phyloP scores from a whole-genome alignment of 2,113 vertebrate species.

The Esox niger region DNA sequence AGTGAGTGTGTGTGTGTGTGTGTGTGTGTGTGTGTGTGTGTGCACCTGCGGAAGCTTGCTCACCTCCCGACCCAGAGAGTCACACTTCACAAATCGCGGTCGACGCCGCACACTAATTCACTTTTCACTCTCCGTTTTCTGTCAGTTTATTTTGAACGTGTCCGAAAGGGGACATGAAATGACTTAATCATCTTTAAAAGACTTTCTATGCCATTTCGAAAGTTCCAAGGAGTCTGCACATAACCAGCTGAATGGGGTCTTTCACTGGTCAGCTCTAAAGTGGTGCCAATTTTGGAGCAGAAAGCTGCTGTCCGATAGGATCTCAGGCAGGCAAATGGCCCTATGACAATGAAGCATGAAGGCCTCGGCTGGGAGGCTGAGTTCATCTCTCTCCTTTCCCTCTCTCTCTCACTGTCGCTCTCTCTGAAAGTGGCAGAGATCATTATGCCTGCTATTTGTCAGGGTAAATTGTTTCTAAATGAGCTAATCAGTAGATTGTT shows the following conservation, averaged over 20 bases:
- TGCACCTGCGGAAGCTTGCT: slow-evolving; percentile 5
- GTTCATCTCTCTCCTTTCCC: slow-evolving; percentile 11
- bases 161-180: slow-evolving; percentile 58
- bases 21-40: slow-evolving; percentile 23
- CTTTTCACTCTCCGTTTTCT: slow-evolving; percentile 13
- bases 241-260: slow-evolving; percentile 56
- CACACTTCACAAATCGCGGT: slow-evolving; percentile 50
- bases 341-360: slow-evolving; percentile 55
- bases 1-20: slow-evolving; percentile 26
- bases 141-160: slow-evolving; percentile 51
- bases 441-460: slow-evolving; percentile 58
- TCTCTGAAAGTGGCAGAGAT: slow-evolving; percentile 36
- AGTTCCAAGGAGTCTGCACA: slow-evolving; percentile 35
- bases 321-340: slow-evolving; percentile 51
- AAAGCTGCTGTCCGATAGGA: slow-evolving; percentile 47
- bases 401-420: background rate
- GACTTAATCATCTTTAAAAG: slow-evolving; percentile 50
- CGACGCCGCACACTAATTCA: slow-evolving; percentile 35
- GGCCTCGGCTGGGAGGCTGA: slow-evolving; percentile 10
- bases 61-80: slow-evolving; percentile 52
- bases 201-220: slow-evolving; percentile 23
- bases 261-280: slow-evolving; percentile 53
- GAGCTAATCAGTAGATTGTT: slow-evolving; percentile 58
- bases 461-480: slow-evolving; percentile 64
- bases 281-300: slow-evolving; percentile 45